Conservation (phyloP, 2,113 vertebrate genomes). For the Phoxinus phoxinus region DNA sequence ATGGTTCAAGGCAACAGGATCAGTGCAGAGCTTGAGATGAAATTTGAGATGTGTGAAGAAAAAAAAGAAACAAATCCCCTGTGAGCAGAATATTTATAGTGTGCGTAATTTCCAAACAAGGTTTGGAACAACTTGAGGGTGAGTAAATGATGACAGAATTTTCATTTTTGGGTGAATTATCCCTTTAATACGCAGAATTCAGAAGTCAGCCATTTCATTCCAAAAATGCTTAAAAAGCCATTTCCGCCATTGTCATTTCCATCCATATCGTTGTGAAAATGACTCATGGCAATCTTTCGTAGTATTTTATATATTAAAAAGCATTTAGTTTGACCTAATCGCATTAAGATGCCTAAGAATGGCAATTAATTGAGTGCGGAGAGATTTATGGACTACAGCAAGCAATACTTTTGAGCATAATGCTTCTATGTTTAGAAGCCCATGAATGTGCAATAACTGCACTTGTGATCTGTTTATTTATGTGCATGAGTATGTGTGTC, state of each 20-base stretch:
- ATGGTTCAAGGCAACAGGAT: no score
- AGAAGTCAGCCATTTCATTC: not conserved
- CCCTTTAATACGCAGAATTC: no score
- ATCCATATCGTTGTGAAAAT: not conserved
- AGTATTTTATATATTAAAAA: slow-evolving; percentile 7
- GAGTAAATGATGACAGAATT: no score
- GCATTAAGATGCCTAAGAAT: not conserved
- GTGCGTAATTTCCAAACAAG: not conserved
- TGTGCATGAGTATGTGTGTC: slow-evolving; percentile 23
- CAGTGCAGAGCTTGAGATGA: no score
- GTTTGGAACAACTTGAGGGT: no score
- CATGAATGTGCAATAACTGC: slow-evolving; percentile 53
- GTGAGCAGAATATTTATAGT: not conserved
- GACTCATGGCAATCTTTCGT: not conserved
- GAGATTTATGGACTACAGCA: not conserved
- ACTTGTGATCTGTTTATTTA: slow-evolving; percentile 7
- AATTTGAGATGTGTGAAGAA: not conserved
- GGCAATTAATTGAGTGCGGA: not conserved
- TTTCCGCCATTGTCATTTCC: not conserved
- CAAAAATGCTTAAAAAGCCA: not conserved
- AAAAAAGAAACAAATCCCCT: not conserved
- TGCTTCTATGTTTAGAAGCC: slow-evolving; percentile 19
- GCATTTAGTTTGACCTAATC: not conserved
- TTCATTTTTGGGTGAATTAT: no score
- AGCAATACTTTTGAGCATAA: not conserved